Evolutionary conservation across 2,797 vertebrate species (phyloP).

Genomic region (Thunnus albacares): DNA sequence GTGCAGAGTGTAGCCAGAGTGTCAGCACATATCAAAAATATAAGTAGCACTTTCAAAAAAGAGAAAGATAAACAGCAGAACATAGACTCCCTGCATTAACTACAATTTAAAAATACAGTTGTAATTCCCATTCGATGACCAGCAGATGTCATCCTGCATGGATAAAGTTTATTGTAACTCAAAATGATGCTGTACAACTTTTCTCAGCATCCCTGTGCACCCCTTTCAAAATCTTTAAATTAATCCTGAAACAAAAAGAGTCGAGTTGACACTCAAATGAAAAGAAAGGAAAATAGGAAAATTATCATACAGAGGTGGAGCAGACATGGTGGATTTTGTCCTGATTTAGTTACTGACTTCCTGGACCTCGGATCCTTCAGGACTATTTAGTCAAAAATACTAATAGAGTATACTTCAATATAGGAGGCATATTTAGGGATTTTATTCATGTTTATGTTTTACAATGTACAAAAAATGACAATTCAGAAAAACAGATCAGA

Average conservation of each 20-base stretch:
- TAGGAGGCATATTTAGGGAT: neutral
- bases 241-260: neutral
- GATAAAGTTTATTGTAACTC: neutral
- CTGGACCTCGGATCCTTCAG: neutral
- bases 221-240: neutral
- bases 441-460: neutral
- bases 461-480: no score
- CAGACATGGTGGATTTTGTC: neutral
- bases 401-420: no score
- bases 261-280: neutral
- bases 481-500: no score
- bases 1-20: neutral
- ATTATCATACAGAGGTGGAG: neutral
- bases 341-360: neutral
- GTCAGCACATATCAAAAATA: neutral
- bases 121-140: conserved; percentile 28
- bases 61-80: neutral
- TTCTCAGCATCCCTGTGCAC: neutral
- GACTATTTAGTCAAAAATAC: neutral
- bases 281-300: no score
- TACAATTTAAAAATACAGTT: neutral
- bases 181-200: neutral
- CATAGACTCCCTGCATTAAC: neutral
- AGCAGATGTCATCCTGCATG: conserved; percentile 53
- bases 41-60: neutral